Evolutionary conservation across 2,797 vertebrate species (phyloP).

Genomic region (Malacoraja senta): DNA sequence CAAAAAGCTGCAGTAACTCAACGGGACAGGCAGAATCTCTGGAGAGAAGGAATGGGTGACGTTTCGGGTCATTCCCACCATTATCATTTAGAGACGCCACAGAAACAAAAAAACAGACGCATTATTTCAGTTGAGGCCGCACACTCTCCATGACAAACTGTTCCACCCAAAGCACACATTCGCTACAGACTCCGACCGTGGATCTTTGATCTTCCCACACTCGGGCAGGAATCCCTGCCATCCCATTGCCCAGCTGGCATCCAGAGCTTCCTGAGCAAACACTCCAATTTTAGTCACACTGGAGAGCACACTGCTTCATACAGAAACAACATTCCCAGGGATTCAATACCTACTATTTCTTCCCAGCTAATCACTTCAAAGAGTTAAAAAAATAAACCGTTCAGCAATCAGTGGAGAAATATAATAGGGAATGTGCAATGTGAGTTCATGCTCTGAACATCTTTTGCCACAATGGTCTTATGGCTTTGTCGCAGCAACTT

Average conservation of each 20-base stretch:
- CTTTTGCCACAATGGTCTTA: conserved; percentile 24
- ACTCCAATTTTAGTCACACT: conserved; percentile 25
- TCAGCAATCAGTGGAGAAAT: conserved; percentile 47
- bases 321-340: conserved; percentile 44
- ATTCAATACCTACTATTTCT: conserved; percentile 44
- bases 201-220: conserved; percentile 18
- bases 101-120: conserved; percentile 46
- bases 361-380: conserved; percentile 49
- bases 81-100: conserved; percentile 48
- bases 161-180: conserved; percentile 38
- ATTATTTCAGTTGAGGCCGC: conserved; percentile 43
- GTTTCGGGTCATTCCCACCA: conserved; percentile 41
- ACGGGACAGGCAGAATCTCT: no score
- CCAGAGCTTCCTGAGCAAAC: conserved; percentile 41
- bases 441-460: conserved; percentile 27
- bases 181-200: conserved; percentile 23
- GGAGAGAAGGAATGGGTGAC: no score
- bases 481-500: conserved; percentile 19
- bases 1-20: no score
- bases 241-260: conserved; percentile 40
- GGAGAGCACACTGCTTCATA: conserved; percentile 41
- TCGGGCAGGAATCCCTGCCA: neutral
- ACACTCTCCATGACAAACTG: neutral
- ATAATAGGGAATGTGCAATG: conserved; percentile 46
- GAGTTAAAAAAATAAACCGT: conserved; percentile 41